Percentiles rank a stretch among this genome's conserved stretches.
Evolutionary conservation across 2,797 vertebrate species (phyloP).

Genomic region (Fistularia tabacaria): DNA sequence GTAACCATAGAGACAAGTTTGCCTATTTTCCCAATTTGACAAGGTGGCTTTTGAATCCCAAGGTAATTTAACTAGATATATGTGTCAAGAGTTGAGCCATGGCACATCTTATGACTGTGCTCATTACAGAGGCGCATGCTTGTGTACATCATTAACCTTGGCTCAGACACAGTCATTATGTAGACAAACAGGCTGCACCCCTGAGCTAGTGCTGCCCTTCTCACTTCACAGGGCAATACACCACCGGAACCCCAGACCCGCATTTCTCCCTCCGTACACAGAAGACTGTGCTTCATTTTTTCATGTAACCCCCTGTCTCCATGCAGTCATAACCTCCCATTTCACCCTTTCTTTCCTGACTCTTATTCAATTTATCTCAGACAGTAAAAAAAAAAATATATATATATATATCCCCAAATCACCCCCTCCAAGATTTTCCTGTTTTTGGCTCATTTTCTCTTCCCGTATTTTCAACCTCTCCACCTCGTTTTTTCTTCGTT

Average conservation of each 20-base stretch:
- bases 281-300: constrained; percentile 13
- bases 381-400: too few species aligned
- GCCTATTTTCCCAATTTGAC: constrained; percentile 23
- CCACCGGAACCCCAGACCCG: constrained; percentile 37
- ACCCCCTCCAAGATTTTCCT: constrained; percentile 6
- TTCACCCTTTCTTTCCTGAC: constrained; percentile 21
- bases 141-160: constrained; percentile 79
- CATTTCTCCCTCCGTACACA: constrained; percentile 36
- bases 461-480: constrained; percentile 19
- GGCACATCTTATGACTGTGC: constrained; percentile 54
- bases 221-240: constrained; percentile 67
- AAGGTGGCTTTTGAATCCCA: constrained; percentile 39
- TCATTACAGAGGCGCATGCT: constrained; percentile 66
- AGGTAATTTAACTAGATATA: constrained; percentile 39
- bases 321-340: constrained; percentile 6
- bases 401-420: too few species aligned
- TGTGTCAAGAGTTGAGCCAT: constrained; percentile 39
- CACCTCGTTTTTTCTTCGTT: too few species aligned
- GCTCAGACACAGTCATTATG: constrained; percentile 72
- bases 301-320: constrained; percentile 3
- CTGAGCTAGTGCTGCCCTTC: constrained; percentile 70
- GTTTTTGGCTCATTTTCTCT: constrained; percentile 12
- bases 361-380: constrained; percentile 37
- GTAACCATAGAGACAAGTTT: constrained; percentile 43
- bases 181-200: constrained; percentile 67